These are phyloP conservation scores for Orchestia grillus DNA, from an alignment of 1,140 invertebrate genomes.

Conservation along the genomic window DNA sequence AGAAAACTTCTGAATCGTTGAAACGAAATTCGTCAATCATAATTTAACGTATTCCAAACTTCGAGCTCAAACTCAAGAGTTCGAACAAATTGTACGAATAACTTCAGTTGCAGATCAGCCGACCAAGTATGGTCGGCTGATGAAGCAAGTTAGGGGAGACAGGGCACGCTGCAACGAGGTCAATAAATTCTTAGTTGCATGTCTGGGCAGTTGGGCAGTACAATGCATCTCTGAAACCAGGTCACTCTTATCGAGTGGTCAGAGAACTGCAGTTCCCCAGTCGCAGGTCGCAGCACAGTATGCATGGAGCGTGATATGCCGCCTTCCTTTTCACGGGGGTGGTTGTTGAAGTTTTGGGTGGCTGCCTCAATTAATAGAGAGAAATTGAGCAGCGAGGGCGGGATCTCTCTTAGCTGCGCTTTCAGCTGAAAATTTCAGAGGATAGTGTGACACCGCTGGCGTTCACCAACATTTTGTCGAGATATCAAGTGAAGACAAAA, in stretches of 20 bases:
- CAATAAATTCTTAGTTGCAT: background rate
- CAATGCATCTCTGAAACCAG: constrained; percentile 14
- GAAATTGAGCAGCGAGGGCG: background rate
- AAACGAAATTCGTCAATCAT: background rate
- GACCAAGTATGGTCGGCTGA: background rate
- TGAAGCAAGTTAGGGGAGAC: background rate
- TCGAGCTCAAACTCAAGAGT: background rate
- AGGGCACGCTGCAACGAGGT: background rate
- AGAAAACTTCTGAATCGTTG: background rate
- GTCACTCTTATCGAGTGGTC: constrained; percentile 26
- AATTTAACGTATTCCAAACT: background rate
- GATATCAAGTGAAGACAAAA: background rate
- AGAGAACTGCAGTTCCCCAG: background rate
- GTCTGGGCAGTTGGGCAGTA: background rate
- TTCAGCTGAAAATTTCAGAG: background rate
- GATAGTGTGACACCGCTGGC: background rate
- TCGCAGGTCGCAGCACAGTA: background rate
- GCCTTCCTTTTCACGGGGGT: background rate
- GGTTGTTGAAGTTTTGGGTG: background rate
- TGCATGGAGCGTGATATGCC: background rate
- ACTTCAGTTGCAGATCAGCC: background rate
- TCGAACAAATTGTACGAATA: background rate
- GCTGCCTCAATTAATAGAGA: background rate
- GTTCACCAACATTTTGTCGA: background rate
- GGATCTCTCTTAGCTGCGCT: background rate